Evolutionary conservation across 2,888 invertebrate genomes (phyloP).

Genomic region (Dendrolimus houi): DNA sequence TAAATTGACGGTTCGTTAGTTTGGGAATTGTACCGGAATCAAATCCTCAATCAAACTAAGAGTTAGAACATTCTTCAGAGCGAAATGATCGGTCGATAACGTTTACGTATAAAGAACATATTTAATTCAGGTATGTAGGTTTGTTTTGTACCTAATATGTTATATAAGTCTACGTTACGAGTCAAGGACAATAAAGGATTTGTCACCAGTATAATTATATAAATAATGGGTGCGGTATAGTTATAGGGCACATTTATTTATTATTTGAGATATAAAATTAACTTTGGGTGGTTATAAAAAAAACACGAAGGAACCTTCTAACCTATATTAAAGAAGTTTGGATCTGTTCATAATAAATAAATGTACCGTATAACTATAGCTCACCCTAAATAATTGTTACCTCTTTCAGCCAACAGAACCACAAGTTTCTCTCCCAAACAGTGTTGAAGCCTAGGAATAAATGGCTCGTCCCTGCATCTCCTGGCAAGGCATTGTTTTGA

Average conservation of each 20-base stretch:
- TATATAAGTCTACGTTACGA: too few species aligned
- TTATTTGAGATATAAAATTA: too few species aligned
- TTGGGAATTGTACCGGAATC: slow-evolving; percentile 70
- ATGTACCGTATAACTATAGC: too few species aligned
- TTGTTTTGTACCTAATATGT: too few species aligned
- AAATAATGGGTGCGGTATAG: too few species aligned
- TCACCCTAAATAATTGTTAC: slow-evolving; percentile 44
- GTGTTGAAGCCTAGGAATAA: slow-evolving; percentile 80
- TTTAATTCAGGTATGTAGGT: too few species aligned
- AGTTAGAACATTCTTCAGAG: slow-evolving; percentile 14
- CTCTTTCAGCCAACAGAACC: slow-evolving; percentile 80
- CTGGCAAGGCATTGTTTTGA: slow-evolving; percentile 41
- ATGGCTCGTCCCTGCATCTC: slow-evolving; percentile 59
- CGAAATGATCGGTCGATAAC: slow-evolving; percentile 1
- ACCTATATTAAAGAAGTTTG: too few species aligned
- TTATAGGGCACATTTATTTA: too few species aligned
- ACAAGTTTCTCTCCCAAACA: slow-evolving; percentile 80
- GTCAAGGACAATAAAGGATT: too few species aligned
- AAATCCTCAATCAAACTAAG: slow-evolving; percentile 47
- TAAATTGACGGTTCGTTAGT: slow-evolving; percentile 58
- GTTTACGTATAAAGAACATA: neutral
- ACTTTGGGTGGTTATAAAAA: too few species aligned
- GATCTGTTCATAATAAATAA: too few species aligned
- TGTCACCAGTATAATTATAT: slow-evolving; percentile 5
- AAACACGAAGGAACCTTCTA: too few species aligned